Base-by-base conservation (phyloP, 2,888 invertebrate species). In the Eilema griseolum region DNA sequence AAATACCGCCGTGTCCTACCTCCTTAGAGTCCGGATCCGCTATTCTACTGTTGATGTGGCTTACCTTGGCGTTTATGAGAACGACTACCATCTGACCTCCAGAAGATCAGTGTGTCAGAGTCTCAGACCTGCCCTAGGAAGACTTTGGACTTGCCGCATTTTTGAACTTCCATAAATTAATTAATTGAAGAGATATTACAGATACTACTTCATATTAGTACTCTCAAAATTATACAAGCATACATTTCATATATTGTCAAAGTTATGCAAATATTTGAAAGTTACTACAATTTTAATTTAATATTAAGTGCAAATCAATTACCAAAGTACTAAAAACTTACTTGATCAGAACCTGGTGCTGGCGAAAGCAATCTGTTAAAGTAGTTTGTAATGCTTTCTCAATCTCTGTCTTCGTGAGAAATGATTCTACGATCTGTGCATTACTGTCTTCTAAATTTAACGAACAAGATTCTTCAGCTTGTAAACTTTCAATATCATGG, bases 341-440 rank as follows among this genome's bases (percentile, higher is more conserved):
- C 95, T 88, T 87, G 73, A 94, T 93, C 16, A 95, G 85, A 63
- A 90, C 66, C 80, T 95, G 94, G 78, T 95, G 95, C 83, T 95
- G 95, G n/a, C 83, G 87, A 80, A 94, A 87, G 81, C 93, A 94
- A 76, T 83, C 88, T 72, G 82, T 85, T 61, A 94, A 80, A 37
- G 89, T 85, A 59, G 77, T 85, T 82, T 92, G 87, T 73, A 95
- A 80, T 16, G 90, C 90, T 23, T 75, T 78, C 76, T 92, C 91
- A 72, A 95, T 91, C 83, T 92, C 86, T 78, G 86, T 70, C 63
- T 88, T 80, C 2, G 88, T 80, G 66, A 87, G 87, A 80, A 87
- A 87, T 46, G 78, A 76, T 77, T 80, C 83, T 7, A 93, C 88
- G 59, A 88, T 82, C 67, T 65, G 82, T 83, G 92, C 91, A 66